phyloP scores from a whole-genome alignment of 2,797 vertebrate genomes.

The Spheniscus humboldti region DNA sequence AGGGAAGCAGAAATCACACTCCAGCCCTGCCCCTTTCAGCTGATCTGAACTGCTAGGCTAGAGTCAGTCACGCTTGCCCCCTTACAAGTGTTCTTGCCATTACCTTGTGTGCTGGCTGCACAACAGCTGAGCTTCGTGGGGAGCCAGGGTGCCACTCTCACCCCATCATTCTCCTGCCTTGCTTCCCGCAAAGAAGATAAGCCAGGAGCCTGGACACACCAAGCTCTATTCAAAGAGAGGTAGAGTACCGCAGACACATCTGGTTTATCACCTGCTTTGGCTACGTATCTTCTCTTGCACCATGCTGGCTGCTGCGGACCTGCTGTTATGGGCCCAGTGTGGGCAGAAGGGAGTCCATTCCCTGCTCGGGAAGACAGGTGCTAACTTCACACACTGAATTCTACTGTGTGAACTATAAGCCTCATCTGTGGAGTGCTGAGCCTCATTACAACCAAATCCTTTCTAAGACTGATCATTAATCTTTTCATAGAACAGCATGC shows the following conservation, averaged over 20 bases:
- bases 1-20: neutral
- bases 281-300: neutral
- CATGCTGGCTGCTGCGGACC: neutral
- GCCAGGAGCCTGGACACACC: neutral
- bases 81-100: neutral
- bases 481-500: neutral
- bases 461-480: neutral
- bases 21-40: neutral
- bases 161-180: neutral
- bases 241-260: neutral
- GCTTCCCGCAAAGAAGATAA: neutral
- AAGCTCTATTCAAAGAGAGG: neutral
- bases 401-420: neutral
- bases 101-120: neutral
- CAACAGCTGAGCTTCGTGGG: neutral
- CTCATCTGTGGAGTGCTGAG: neutral
- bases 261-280: neutral
- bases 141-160: neutral
- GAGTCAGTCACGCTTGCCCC: neutral
- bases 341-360: neutral
- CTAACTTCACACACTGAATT: neutral
- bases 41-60: neutral
- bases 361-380: neutral
- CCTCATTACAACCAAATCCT: neutral
- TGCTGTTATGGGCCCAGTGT: neutral